These are phyloP conservation scores for Lophius piscatorius DNA, from an alignment of 2,113 vertebrate genomes.

Conservation along the genomic window DNA sequence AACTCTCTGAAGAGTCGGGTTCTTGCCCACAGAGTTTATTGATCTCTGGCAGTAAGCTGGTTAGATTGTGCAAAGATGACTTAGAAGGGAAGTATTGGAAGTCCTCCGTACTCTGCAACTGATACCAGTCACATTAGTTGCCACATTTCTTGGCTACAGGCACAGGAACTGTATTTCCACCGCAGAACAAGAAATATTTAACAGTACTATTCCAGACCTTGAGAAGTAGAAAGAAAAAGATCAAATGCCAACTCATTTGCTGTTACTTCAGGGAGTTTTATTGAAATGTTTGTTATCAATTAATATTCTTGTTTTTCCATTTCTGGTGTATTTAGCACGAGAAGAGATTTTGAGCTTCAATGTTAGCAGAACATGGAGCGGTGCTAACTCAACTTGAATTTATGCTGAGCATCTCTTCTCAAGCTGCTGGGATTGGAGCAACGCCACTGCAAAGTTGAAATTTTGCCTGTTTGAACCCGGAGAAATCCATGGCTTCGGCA, in stretches of 20 bases:
- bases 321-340: no score
- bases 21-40: conserved; percentile 42
- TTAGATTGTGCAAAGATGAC: conserved; percentile 17
- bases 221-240: neutral
- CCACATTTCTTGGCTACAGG: neutral
- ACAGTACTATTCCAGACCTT: neutral
- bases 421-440: no score
- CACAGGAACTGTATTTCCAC: neutral
- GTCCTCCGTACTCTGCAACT: no score
- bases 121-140: conserved; percentile 2
- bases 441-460: no score
- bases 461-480: no score
- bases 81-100: neutral
- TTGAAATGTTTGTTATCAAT: neutral
- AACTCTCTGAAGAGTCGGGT: no score
- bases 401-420: no score
- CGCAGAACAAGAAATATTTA: conserved; percentile 24
- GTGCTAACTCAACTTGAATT: no score
- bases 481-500: neutral
- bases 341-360: no score
- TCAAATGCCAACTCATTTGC: neutral
- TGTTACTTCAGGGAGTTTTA: neutral
- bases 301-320: neutral
- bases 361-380: no score
- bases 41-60: conserved; percentile 32